Base-by-base conservation (phyloP, 2,797 vertebrate genomes). In the Tiaroga cobitis region DNA sequence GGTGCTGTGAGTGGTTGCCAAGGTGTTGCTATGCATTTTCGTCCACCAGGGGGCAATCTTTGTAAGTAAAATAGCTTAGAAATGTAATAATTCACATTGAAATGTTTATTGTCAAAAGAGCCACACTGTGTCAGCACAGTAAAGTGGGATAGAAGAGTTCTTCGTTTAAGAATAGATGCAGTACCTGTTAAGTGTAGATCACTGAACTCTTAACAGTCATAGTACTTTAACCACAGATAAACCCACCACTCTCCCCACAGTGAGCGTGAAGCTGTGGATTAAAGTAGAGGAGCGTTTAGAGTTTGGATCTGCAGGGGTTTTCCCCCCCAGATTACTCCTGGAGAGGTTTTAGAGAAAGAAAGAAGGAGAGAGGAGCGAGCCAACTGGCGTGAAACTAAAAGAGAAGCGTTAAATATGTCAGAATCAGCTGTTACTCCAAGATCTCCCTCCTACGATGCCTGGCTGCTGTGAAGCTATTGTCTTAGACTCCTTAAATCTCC, bases 191-290 rank as follows among this genome's bases (percentile, higher is more conserved):
- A 65, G 54, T n/a, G 4, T 43, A 29, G 46, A 59, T 75, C 46
- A 8, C 4, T 59, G 29, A 39, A 56, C 46, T 69, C 70, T n/a
- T 54, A 77, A 34, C 49, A 76, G 72, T 77, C 73, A 78, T 19
- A 41, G 74, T 56, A 73, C 61, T 74, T 51, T 72, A 86, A 67
- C 83, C 86, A 74, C 68, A 63, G 84, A 78, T 69, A 70, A 82
- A 80, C 75, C 72, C 74, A 83, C 29, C 81, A 67, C 56, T 88
- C 84, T 84, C 80, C 81, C 74, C 83, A 26, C 46, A 56, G 82
- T 75, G 67, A 90, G 90, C 84, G 24, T 41, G 82, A 87, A 84
- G 89, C 82, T 59, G 72, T 84, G 89, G 89, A 89, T 92, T 89
- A 90, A 72, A 59, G 81, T 56, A 61, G 63, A 67, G 46, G 34